Base-by-base conservation (phyloP, 2,797 vertebrate species). In the Margarornis squamiger region DNA sequence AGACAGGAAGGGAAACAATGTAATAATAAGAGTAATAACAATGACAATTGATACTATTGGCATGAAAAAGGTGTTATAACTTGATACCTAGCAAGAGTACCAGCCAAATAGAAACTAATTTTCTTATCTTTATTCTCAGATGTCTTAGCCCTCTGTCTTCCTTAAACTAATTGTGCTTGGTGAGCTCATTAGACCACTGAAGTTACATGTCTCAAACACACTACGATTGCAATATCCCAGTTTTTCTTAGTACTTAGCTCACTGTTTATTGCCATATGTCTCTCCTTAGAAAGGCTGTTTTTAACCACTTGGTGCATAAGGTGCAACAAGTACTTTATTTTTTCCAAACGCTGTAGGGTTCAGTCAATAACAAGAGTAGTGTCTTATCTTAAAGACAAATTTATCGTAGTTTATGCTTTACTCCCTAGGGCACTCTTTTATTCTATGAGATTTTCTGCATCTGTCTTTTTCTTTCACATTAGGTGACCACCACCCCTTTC, bases 291-390 rank as follows among this genome's bases (percentile, higher is more conserved):
- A 70, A 74, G 58, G 32, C 58, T 91, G 20, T 89, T 94, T 95
- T 85, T 79, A 93, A 85, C 14, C 12, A 76, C 63, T 81, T 29
- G 5, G 71, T 86, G 58, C 82, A 83, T 93, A 81, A 92, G n/a
- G 49, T 92, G 78, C 80, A 93, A 86, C 84, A 94, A 85, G 38
- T 80, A 65, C 54, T 90, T 75, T 57, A 68, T 86, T 96, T 79
- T 92, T 93, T 88, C 38, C 51, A 72, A 88, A 86, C 61, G 54
- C n/a, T 58, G 71, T 89, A 88, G 70, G 49, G 63, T 92, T 91
- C 58, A 38, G 74, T 93, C 86, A 84, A 87, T 89, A 93, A 58
- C 80, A 79, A 61, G 62, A 78, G 51, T 67, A 63, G 32, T 82
- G 79, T 91, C 52, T 84, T 78, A 48, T 91, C 54, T 89, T 46